phyloP scores from a whole-genome alignment of 2,113 vertebrate genomes.

The Anser cygnoides region DNA sequence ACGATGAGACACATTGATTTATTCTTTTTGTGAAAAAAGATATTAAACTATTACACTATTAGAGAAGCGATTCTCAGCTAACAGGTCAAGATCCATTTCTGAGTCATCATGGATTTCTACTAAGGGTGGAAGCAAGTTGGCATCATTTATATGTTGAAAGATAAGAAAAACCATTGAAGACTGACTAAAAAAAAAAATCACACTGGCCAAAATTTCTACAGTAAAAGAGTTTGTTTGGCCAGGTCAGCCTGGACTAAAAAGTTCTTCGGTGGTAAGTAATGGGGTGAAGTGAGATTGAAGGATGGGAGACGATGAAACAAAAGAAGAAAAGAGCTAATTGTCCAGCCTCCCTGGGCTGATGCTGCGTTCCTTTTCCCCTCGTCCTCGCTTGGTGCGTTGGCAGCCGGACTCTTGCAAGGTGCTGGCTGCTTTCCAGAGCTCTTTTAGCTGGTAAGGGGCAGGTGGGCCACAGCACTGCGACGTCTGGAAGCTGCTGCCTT shows the following conservation, averaged over 20 bases:
- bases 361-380: accelerated
- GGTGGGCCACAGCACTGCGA: accelerated
- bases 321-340: neutral
- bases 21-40: slow-evolving; percentile 21
- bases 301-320: neutral
- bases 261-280: neutral
- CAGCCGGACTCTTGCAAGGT: accelerated
- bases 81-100: slow-evolving; percentile 12
- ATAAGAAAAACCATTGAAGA: neutral
- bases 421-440: slow-evolving; percentile 15
- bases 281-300: neutral
- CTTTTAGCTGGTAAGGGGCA: neutral
- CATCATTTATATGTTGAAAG: slow-evolving; percentile 10
- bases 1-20: neutral
- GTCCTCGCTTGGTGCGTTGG: neutral
- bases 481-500: neutral
- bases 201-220: neutral
- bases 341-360: neutral
- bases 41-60: neutral
- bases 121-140: neutral
- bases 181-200: neutral
- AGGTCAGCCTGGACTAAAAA: neutral
- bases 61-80: slow-evolving; percentile 13
- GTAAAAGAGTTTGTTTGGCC: neutral
- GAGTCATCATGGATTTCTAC: slow-evolving; percentile 28